Evolutionary conservation across 2,888 invertebrate species (phyloP).

Genomic region (Drosophila bunnanda): DNA sequence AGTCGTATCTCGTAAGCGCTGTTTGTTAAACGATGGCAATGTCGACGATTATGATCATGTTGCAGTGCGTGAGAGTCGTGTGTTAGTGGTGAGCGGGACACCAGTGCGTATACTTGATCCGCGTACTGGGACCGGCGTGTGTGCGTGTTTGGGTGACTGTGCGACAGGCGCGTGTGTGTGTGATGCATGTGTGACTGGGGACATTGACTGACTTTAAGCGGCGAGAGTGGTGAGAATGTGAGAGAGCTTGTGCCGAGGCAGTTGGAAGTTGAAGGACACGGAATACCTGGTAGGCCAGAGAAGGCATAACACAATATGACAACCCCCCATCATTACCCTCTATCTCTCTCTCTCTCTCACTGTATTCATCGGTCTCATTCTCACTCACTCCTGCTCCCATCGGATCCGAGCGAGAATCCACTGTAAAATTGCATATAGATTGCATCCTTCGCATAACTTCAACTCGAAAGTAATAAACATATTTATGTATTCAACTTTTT

Average conservation of each 20-base stretch:
- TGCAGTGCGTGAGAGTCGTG: conserved; percentile 15
- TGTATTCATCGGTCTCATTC: conserved; percentile 26
- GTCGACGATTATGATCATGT: conserved; percentile 15
- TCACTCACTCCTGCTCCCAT: conserved; percentile 28
- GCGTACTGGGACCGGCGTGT: not conserved
- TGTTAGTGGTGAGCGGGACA: conserved; percentile 28
- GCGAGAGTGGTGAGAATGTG: conserved; percentile 39
- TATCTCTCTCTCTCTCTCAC: conserved; percentile 15
- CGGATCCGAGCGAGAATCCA: conserved; percentile 34
- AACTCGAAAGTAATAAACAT: conserved; percentile 46
- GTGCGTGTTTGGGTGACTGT: conserved; percentile 13
- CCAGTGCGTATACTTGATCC: conserved; percentile 57
- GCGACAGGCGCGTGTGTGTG: conserved; percentile 4
- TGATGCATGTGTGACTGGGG: conserved; percentile 19
- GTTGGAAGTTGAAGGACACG: conserved; percentile 26
- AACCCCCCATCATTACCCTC: conserved; percentile 3
- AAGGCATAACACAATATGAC: conserved; percentile 33
- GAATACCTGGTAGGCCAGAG: conserved; percentile 68
- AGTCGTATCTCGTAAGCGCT: conserved; percentile 59
- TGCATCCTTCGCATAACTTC: conserved; percentile 46
- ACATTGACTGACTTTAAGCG: conserved; percentile 64
- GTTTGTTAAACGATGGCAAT: conserved; percentile 64
- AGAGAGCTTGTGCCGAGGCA: conserved; percentile 22
- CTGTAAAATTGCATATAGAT: conserved; percentile 62
- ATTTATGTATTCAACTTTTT: conserved; percentile 64